Evolutionary conservation across 1,140 invertebrate species (phyloP).

Genomic region (Berghia stephanieae): DNA sequence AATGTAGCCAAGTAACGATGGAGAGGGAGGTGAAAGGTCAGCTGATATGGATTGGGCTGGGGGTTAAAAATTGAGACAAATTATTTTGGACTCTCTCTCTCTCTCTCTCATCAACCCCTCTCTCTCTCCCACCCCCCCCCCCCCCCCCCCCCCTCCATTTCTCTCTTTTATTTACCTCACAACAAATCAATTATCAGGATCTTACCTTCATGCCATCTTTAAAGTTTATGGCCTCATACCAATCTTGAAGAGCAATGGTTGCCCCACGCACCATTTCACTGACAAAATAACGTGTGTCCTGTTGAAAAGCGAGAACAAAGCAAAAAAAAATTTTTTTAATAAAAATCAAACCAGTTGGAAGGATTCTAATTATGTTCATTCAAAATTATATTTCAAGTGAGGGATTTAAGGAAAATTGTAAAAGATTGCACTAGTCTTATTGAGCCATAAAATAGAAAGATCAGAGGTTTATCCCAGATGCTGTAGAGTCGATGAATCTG

Average conservation of each 20-base stretch:
- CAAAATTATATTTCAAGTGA: neutral
- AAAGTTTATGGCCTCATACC: conserved; percentile 85
- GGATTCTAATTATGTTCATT: neutral
- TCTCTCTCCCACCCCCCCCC: too few relatives aligned
- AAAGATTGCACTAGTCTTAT: too few relatives aligned
- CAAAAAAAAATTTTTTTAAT: neutral
- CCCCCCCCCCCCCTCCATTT: too few relatives aligned
- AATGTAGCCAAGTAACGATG: conserved; percentile 94
- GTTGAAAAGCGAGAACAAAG: conserved; percentile 16
- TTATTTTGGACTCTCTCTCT: too few relatives aligned
- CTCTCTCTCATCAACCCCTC: too few relatives aligned
- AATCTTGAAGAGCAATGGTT: conserved; percentile 77
- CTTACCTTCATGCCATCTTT: conserved; percentile 76
- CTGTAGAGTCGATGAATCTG: too few relatives aligned
- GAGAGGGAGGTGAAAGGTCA: conserved; percentile 94
- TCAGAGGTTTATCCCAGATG: too few relatives aligned
- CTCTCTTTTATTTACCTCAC: too few relatives aligned
- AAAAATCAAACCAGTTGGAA: neutral
- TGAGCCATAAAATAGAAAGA: too few relatives aligned
- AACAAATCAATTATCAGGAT: too few relatives aligned
- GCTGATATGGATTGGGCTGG: conserved; percentile 82
- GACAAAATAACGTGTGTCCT: conserved; percentile 44
- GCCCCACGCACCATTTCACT: conserved; percentile 50
- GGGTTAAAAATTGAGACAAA: conserved; percentile 34
- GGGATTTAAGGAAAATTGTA: too few relatives aligned